Conservation (phyloP, 2,797 vertebrate species). For the Eleutherodactylus coqui region DNA sequence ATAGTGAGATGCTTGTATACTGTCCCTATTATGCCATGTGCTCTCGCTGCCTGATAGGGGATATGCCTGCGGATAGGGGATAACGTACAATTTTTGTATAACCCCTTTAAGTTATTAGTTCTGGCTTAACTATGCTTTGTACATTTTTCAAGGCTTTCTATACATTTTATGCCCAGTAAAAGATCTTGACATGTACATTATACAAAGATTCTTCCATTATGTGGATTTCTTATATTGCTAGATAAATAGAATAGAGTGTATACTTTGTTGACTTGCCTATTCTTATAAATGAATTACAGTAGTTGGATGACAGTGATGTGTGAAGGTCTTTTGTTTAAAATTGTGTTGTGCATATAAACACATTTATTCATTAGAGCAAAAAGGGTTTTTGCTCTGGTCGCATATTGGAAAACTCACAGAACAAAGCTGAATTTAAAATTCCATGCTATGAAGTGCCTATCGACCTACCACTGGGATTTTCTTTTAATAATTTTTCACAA, state of each 20-base stretch:
- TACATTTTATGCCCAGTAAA: neutral
- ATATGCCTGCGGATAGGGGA: no score
- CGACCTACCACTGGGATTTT: slow-evolving; percentile 68
- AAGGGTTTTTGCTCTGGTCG: slow-evolving; percentile 26
- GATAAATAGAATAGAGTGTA: neutral
- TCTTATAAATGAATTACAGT: neutral
- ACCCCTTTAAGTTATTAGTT: no score
- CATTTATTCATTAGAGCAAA: slow-evolving; percentile 42
- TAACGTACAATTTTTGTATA: no score
- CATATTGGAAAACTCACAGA: slow-evolving; percentile 48
- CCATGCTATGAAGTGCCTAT: slow-evolving; percentile 68
- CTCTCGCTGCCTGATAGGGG: no score
- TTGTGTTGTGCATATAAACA: slow-evolving; percentile 63
- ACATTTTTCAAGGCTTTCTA: no score
- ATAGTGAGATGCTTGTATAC: no score
- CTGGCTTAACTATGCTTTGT: no score
- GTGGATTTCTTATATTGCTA: neutral
- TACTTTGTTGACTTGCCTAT: slow-evolving; percentile 23
- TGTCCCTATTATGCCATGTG: no score
- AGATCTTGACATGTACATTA: neutral
- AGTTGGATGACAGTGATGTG: slow-evolving; percentile 3
- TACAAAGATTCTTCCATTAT: accelerated
- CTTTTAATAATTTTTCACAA: slow-evolving; percentile 57
- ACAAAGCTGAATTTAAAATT: slow-evolving; percentile 53
- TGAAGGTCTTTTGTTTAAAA: slow-evolving; percentile 64